Conservation (phyloP, 1,140 invertebrate species). For the Eueides isabella region DNA sequence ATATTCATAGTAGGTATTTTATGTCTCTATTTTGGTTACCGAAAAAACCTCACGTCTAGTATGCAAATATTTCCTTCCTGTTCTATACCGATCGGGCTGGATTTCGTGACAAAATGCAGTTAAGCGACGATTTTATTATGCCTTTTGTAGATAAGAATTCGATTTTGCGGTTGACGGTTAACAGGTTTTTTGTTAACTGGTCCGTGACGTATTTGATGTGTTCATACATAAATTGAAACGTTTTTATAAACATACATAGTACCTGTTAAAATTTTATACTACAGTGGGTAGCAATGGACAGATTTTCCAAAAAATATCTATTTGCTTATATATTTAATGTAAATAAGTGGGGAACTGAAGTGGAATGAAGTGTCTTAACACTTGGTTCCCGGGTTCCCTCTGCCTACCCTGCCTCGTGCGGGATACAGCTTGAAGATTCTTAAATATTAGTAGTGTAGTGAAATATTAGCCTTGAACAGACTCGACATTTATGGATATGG, state of each 20-base stretch:
- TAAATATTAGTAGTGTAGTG: too few relatives aligned
- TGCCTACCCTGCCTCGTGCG: too few relatives aligned
- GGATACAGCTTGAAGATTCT: too few relatives aligned
- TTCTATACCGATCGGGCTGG: conserved; percentile 27
- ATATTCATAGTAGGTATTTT: conserved; percentile 21
- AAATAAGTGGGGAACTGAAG: too few relatives aligned
- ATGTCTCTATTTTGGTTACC: conserved; percentile 32
- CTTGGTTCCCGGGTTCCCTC: too few relatives aligned
- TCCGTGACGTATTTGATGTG: conserved; percentile 4
- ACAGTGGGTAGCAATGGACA: too few relatives aligned
- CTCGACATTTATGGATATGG: too few relatives aligned
- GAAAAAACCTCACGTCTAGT: conserved; percentile 27
- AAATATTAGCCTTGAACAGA: too few relatives aligned
- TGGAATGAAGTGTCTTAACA: too few relatives aligned
- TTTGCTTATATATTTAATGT: too few relatives aligned
- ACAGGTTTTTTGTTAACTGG: conserved; percentile 10
- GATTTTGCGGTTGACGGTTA: conserved; percentile 30
- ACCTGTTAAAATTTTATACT: too few relatives aligned
- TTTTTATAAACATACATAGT: neutral
- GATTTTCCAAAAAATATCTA: too few relatives aligned
- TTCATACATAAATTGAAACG: neutral
- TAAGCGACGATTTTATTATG: conserved; percentile 31
- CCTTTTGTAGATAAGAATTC: conserved; percentile 32
- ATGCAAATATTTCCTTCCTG: conserved; percentile 40
- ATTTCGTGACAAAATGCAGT: conserved; percentile 38